Evolutionary conservation across 2,888 invertebrate species (phyloP).

Genomic region (Callyntrura guangdongensis): DNA sequence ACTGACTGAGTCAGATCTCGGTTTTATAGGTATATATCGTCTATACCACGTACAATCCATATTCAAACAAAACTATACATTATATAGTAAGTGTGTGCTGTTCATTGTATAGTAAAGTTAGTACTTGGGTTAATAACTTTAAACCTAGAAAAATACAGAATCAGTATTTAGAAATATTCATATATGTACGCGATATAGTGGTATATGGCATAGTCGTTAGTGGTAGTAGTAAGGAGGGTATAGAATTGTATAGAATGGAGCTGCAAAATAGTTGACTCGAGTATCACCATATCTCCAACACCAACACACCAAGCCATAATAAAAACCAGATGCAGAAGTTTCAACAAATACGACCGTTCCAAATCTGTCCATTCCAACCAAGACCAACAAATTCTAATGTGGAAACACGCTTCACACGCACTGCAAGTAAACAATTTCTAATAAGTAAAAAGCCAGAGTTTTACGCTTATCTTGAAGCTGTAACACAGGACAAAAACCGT

Average conservation of each 20-base stretch:
- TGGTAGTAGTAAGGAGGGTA: no score
- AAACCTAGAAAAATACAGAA: no score
- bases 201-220: no score
- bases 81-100: neutral
- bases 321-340: conserved; percentile 49
- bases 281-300: conserved; percentile 20
- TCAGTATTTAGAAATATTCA: neutral
- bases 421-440: conserved; percentile 31
- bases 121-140: neutral
- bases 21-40: neutral
- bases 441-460: neutral
- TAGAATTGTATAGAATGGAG: conserved; percentile 22
- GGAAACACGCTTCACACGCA: conserved; percentile 13
- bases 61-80: neutral
- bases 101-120: neutral
- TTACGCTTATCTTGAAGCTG: no score
- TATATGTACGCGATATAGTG: no score
- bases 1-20: no score
- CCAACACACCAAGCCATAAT: conserved; percentile 36
- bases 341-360: conserved; percentile 20
- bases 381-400: conserved; percentile 32
- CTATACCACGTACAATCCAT: neutral
- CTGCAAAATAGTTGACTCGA: conserved; percentile 38
- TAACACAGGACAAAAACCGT: neutral
- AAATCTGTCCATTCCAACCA: conserved; percentile 50